Conservation (phyloP, 2,797 vertebrate species). For the Labeo calbasu region DNA sequence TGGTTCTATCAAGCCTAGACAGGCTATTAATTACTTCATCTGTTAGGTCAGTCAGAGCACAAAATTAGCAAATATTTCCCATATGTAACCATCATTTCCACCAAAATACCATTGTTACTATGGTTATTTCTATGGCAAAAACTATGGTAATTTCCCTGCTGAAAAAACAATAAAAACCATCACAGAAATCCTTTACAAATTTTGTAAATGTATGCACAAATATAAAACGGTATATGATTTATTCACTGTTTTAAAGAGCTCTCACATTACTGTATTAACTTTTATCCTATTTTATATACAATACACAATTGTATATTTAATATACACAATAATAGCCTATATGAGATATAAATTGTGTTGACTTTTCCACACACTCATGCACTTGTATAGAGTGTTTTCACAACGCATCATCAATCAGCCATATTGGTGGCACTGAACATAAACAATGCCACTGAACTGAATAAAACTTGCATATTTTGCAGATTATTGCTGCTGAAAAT, state of each 20-base stretch:
- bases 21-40: conserved; percentile 9
- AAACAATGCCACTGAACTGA: too few relatives aligned
- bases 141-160: neutral
- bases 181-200: too few relatives aligned
- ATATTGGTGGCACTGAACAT: too few relatives aligned
- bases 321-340: too few relatives aligned
- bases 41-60: neutral
- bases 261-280: too few relatives aligned
- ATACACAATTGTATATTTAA: neutral
- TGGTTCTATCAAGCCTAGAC: neutral
- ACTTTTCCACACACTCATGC: neutral
- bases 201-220: neutral
- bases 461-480: too few relatives aligned
- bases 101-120: neutral
- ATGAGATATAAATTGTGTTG: neutral
- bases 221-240: neutral
- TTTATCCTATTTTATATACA: neutral
- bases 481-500: too few relatives aligned
- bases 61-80: neutral
- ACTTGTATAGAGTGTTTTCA: too few relatives aligned
- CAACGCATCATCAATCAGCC: too few relatives aligned
- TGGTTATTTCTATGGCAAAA: neutral
- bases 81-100: neutral
- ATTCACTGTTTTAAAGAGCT: too few relatives aligned
- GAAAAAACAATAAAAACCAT: too few relatives aligned